phyloP scores from a whole-genome alignment of 2,888 invertebrate species.

The Oligia strigilis region DNA sequence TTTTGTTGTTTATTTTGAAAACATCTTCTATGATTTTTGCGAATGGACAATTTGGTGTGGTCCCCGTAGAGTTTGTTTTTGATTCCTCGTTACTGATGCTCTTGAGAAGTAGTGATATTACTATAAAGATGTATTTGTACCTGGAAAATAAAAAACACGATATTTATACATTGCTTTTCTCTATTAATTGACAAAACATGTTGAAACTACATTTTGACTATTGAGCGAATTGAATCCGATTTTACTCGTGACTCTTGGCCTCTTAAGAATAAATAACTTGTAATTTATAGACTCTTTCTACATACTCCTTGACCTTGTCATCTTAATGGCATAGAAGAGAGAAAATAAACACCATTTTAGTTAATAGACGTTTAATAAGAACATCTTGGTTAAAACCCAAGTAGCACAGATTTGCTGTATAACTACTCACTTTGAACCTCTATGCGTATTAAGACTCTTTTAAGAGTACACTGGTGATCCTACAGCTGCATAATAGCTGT shows the following conservation, averaged over 20 bases:
- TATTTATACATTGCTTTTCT: neutral
- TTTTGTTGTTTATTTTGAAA: conserved; percentile 82
- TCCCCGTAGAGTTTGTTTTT: conserved; percentile 59
- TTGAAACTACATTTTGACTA: neutral
- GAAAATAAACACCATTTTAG: neutral
- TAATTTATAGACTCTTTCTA: conserved; percentile 8
- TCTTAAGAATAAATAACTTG: conserved; percentile 4
- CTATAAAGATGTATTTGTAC: conserved; percentile 76
- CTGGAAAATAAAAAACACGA: conserved; percentile 71
- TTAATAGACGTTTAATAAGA: neutral
- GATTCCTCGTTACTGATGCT: conserved; percentile 66
- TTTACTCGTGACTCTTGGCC: conserved; percentile 7
- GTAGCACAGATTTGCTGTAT: no score
- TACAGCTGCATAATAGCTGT: no score
- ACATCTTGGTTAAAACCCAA: neutral
- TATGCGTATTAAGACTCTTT: no score
- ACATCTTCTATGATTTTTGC: conserved; percentile 87
- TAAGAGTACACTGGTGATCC: no score
- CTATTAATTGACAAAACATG: neutral
- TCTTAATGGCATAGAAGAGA: conserved; percentile 12
- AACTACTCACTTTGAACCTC: no score
- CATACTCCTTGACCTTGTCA: conserved; percentile 27
- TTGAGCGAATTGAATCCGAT: neutral
- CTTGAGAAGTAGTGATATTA: conserved; percentile 67
- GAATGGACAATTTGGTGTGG: conserved; percentile 82